Percentiles rank a stretch among this genome's conserved stretches.
Evolutionary conservation across 1,140 invertebrate species (phyloP).

Genomic region (Zophobas morio): DNA sequence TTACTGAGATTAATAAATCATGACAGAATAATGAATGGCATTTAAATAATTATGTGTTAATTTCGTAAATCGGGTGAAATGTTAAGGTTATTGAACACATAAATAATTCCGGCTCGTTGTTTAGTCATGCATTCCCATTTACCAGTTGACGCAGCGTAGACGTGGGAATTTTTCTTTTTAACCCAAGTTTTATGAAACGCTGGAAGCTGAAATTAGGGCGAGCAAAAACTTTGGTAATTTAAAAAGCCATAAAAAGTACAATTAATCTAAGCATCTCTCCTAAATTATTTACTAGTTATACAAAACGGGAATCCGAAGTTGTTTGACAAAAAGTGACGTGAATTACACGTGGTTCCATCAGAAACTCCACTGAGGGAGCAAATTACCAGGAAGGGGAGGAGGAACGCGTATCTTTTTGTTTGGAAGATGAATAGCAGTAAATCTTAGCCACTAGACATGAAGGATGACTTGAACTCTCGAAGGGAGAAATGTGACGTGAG

Average conservation of each 20-base stretch:
- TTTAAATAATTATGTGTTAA: conserved; percentile 1
- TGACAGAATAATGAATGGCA: not conserved
- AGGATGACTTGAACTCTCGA: conserved; percentile 56
- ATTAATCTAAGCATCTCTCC: conserved; percentile 3
- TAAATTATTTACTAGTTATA: conserved; percentile 31
- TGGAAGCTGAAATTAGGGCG: not conserved
- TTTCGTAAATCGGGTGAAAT: not conserved
- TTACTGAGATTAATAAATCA: not conserved
- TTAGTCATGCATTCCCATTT: conserved; percentile 9
- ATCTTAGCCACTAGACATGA: conserved; percentile 61
- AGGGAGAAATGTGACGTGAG: conserved; percentile 54
- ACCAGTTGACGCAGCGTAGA: conserved; percentile 8
- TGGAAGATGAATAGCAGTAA: conserved; percentile 60
- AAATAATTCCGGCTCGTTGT: conserved; percentile 5
- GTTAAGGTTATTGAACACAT: not conserved
- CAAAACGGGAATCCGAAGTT: conserved; percentile 9
- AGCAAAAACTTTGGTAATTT: conserved; percentile 31
- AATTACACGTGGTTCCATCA: conserved; percentile 45
- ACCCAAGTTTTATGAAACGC: not conserved
- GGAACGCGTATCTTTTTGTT: conserved; percentile 55
- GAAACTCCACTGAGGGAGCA: conserved; percentile 42
- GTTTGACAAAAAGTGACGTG: conserved; percentile 17
- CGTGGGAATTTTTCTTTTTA: not conserved
- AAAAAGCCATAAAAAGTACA: conserved; percentile 20
- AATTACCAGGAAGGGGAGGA: conserved; percentile 48